Base-by-base conservation (phyloP, 2,888 invertebrate genomes). In the Baronia brevicornis region DNA sequence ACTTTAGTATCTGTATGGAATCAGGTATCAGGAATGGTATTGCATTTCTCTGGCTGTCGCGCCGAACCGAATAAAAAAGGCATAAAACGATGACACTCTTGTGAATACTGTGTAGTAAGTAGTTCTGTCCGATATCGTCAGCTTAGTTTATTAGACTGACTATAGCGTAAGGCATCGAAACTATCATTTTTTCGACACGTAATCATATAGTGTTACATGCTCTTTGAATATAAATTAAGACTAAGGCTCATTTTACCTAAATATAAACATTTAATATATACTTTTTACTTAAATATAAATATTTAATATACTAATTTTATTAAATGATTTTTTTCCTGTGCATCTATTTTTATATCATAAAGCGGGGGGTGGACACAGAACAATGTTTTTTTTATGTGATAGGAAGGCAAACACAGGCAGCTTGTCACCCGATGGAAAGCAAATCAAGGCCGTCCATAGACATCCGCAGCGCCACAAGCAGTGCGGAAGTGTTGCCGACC, bases 41-140 rank as follows among this genome's bases (percentile, higher is more conserved):
- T 77, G 74, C 75, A 70, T 80, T 77, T 78, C 77, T 71, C 59
- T 55, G 49, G 60, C 63, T 63, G 74, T 68, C 67, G 68, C 67
- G 62, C 60, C 67, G 68, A 65, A 62, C 62, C 66, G 64, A 77
- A 82, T 82, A 79, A 82, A 80, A 82, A 78, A 73, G 78, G 71
- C 69, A 74, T 82, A 80, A 80, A 80, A 64, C 60, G 63, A 70
- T 71, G 73, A 70, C 78, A 69, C 54, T 75, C 75, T 73, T 78
- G 82, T 77, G 80, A 82, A 82, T 65, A 71, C 61, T 52, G 70
- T 65, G 58, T 60, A 41, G 63, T 67, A 46, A 48, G 71, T 67
- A 67, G 71, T 67, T 66, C 67, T 63, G 68, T 62, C 61, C 65
- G 69, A 65, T 75, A 70, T 66, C 67, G 51, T 54, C 51, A 53